Evolutionary conservation across 2,888 invertebrate genomes (phyloP).

Genomic region (Amitus sp.): DNA sequence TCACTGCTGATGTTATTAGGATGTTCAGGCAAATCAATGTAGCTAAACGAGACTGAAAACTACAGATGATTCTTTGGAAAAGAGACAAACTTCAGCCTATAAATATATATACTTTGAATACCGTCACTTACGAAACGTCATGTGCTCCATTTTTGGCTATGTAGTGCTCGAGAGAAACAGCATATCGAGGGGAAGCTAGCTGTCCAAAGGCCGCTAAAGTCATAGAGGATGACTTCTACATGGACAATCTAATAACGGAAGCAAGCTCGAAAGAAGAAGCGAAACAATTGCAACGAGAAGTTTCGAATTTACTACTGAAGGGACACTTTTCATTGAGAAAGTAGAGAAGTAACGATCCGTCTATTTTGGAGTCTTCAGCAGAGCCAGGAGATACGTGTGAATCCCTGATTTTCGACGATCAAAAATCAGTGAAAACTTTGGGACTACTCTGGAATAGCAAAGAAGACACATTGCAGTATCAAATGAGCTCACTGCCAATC

Average conservation of each 20-base stretch:
- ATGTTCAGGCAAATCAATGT: conserved; percentile 18
- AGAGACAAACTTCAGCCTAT: neutral
- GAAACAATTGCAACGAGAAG: conserved; percentile 23
- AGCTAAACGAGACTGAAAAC: conserved; percentile 3
- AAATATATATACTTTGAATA: conserved; percentile 16
- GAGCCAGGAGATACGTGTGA: conserved; percentile 3
- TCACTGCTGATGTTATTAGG: conserved; percentile 11
- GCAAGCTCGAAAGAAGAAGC: conserved; percentile 17
- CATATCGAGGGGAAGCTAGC: neutral
- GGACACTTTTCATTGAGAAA: conserved; percentile 27
- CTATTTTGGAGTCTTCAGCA: conserved; percentile 1
- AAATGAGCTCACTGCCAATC: neutral
- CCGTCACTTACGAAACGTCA: conserved; percentile 15
- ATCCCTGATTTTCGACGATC: conserved; percentile 14
- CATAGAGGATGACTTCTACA: conserved; percentile 41
- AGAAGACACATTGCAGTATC: conserved; percentile 22
- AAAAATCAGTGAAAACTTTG: conserved; percentile 26
- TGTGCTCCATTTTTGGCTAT: conserved; percentile 15
- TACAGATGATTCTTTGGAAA: conserved; percentile 20
- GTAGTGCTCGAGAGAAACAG: conserved; percentile 11
- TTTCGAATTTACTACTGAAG: conserved; percentile 6
- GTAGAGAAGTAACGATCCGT: conserved; percentile 21
- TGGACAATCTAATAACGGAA: conserved; percentile 21
- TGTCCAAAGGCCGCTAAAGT: conserved; percentile 30
- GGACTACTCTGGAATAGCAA: conserved; percentile 31